Evolutionary conservation across 2,113 vertebrate species (phyloP), one percentile per base, ranked within the genome.

Genomic region (Poicephalus gulielmi): DNA sequence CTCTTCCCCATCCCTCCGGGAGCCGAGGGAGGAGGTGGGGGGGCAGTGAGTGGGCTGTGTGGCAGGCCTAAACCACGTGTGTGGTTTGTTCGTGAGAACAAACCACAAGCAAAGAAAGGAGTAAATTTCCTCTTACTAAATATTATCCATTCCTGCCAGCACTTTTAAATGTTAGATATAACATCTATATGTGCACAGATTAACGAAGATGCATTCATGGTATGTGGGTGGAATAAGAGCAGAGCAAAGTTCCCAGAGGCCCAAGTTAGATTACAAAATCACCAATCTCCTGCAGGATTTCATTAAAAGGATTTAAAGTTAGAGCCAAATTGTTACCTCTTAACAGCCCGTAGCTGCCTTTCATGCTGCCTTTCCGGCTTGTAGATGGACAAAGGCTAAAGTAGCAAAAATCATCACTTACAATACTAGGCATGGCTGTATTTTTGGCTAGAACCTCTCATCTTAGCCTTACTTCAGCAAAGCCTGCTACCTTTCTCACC

Each of bases 161-260:
- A 46, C 67, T 91, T 85, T 69, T 0, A 1, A 77, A 66, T 63
- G 41, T 79, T 85, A 69, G 73, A 60, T 67, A n/a, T 44, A 83
- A 53, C 53, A 75, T 30, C 88, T n/a, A 69, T 55, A 73, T 0
- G 0, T 8, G 0, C 44, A 43, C 37, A 66, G 70, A 87, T n/a
- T 93, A 95, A 94, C 74, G 93, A 91, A 95, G 93, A 93, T 70
- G 46, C 57, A 77, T 90, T 93, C 17, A 3, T 63, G 20, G 19
- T 80, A 44, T 91, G 88, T 5, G 43, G 35, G 37, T 76, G n/a
- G 78, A 94, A 83, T 24, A n/a, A 67, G n/a, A 88, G 70, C 44
- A 79, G 19, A 73, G 31, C 5, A 74, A 71, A 87, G 39, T 87
- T 94, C 75, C 89, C 84, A 79, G 63, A 74, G 55, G 44, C 37